A percentile compares a stretch with the other conserved stretches of the same genome.
Conservation (phyloP, 2,797 vertebrate genomes). For the Enteromius radiatus region DNA sequence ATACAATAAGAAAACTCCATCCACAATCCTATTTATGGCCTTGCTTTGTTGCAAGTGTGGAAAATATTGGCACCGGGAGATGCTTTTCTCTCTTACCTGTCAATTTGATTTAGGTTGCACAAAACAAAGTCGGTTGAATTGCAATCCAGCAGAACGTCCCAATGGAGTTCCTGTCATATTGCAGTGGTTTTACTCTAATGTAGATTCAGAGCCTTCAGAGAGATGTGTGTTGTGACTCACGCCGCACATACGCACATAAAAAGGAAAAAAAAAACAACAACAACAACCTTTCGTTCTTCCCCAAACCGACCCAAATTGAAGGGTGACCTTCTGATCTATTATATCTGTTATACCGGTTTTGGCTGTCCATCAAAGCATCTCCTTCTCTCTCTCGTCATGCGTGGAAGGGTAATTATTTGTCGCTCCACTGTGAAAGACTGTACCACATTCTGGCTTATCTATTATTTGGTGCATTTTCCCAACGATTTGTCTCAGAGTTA, state of each 20-base stretch:
- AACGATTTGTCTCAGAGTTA: conserved; percentile 79
- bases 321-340: conserved; percentile 68
- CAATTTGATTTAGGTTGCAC: conserved; percentile 44
- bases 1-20: not conserved
- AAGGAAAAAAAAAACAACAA: not conserved
- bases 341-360: conserved; percentile 62
- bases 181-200: conserved; percentile 31
- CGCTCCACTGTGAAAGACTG: conserved; percentile 71
- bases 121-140: conserved; percentile 36
- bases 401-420: conserved; percentile 66
- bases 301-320: conserved; percentile 45
- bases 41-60: conserved; percentile 16
- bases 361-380: conserved; percentile 55
- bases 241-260: conserved; percentile 3
- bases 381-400: conserved; percentile 49
- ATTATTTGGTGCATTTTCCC: conserved; percentile 75
- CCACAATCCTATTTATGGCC: not conserved
- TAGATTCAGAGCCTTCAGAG: conserved; percentile 35
- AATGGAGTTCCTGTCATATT: conserved; percentile 35
- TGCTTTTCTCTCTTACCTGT: conserved; percentile 38
- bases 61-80: conserved; percentile 21
- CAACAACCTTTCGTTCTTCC: not conserved
- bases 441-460: conserved; percentile 73
- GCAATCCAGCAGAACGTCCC: conserved; percentile 25
- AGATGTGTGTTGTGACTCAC: conserved; percentile 33